Evolutionary conservation across 2,888 invertebrate species (phyloP), one percentile per base, ranked within the genome.

Genomic region (Caenorhabditis sp.): DNA sequence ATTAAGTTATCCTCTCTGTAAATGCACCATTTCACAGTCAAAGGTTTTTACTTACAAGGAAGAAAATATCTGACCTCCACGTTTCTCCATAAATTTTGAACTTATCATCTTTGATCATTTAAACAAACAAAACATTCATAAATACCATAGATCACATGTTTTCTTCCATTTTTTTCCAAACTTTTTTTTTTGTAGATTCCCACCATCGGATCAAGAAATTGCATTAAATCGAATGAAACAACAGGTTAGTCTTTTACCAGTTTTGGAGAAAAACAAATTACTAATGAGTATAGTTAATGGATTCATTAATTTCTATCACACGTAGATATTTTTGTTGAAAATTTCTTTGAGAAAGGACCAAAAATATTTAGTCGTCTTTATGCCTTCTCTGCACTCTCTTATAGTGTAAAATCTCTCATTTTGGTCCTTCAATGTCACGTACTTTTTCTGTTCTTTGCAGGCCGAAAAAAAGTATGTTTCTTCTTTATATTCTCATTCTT

Each of bases 151-250:
- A 23, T 23, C 52, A 52, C 52, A 50, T 52, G 52, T 52, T 43
- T 43, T 43, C 14, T 14, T 43, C 17, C 43, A 43, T 43, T 43
- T 43, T 43, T 43, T 17, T 43, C 43, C 5, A 10, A 43, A 7
- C 4, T 4, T 31, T 31, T 31, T 31, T 43, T 43, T 43, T 43
- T 43, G 12, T 43, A 43, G 43, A 60, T 84, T 87, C 62, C 86
- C 86, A 38, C 86, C 86, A 14, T 80, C 80, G 12, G 85, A 87
- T 23, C 66, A 81, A 56, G 86, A 86, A 64, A 78, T 86, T 54
- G 64, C 68, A 20, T 63, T 87, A 38, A 86, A 87, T 61, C 63
- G 77, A 27, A 70, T 72, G 54, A 66, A 72, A 21, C 85, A 85
- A 59, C 84, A 85, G 76, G 85, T 84, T 31, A 14, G 21, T 52